Base-by-base conservation (phyloP, 1,140 invertebrate species). In the Mesaphorura yosii region DNA sequence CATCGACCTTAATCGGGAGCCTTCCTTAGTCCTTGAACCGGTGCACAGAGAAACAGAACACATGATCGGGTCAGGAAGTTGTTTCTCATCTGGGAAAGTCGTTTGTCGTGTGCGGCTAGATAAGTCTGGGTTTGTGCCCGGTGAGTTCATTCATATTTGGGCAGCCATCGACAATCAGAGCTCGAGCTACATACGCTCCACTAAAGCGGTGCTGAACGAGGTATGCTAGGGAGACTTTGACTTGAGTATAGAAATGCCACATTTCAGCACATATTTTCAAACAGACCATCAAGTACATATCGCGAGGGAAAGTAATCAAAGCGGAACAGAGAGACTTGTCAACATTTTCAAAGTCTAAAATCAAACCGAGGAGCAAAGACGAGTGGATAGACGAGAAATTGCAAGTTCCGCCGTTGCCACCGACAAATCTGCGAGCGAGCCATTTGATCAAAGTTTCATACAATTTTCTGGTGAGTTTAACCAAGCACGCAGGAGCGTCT, bases 391-490 rank as follows among this genome's bases (percentile, higher is more conserved):
- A 84, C 66, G 88, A 93, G 70, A 82, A 88, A 67, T 78, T 95
- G 44, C 89, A 90, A 67, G 87, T 96, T 51, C 91, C 92, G 51
- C 88, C 92, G 19, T 71, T 96, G 57, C 91, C 91, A 41, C 93
- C 93, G 12, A 95, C 91, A 20, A 91, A 93, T 74, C 73, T 96
- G n/a, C 75, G 89, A 56, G 91, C 90, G 34, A 96, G 91, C 68
- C 86, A 91, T 69, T 78, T 97, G 53, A 95, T 97, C 63, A 82
- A 86, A 66, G 88, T 96, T 56, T 81, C 90, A 62, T 97, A 97
- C 68, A 87, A 92, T 69, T 85, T 97, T 42, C 89, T 87, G 71
- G 89, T 94, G 73, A 86, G 86, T 83, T 15, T 7, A 14, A 34
- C 17, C 22, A 3, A n/a, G 29, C 17, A 25, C 20, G 1, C 2